Base-by-base conservation (phyloP, 1,140 invertebrate species). In the Lerema accius region DNA sequence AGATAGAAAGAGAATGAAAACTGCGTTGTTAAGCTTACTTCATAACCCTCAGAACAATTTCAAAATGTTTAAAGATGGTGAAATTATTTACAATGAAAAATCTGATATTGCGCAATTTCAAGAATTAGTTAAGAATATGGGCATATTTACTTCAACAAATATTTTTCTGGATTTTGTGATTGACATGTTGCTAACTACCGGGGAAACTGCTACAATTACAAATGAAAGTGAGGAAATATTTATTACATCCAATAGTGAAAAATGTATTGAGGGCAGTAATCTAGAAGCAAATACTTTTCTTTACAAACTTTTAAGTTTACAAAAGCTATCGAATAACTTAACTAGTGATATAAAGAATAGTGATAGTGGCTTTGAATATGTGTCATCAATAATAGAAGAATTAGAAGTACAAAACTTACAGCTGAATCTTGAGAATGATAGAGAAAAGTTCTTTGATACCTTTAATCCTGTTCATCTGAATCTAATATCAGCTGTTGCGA, bases 31-130 rank as follows among this genome's bases (percentile, higher is more conserved):
- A 65, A 91, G 90, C 39, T 86, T 96, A 11, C 76, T 95, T 4
- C 63, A 88, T 5, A 93, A 93, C 73, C 95, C 95, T 6, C 95
- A 96, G 73, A 96, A 96, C 77, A 96, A 96, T 89, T 91, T 96
- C 1, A 93, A 93, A 78, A 89, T 95, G 42, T 95, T 95, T 74
- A 92, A 91, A 76, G 86, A 95, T 89, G 94, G 94, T 5, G 53
- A 71, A 35, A 70, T 94, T 19, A 80, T 93, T 37, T 95, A 93
- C 76, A 89, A 92, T 74, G 92, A 94, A 19, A 67, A 71, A 42
- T 78, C 63, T 17, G 46, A 43, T n/a, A 55, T 51, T 46, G 23
- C 28, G 17, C 50, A 78, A 50, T 83, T 87, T 63, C 35, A 79
- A 43, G 13, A 53, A 4, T 65, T 84, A 10, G 55, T 88, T 4